Conservation (phyloP, 2,113 vertebrate genomes). For the Tyrannus savana region DNA sequence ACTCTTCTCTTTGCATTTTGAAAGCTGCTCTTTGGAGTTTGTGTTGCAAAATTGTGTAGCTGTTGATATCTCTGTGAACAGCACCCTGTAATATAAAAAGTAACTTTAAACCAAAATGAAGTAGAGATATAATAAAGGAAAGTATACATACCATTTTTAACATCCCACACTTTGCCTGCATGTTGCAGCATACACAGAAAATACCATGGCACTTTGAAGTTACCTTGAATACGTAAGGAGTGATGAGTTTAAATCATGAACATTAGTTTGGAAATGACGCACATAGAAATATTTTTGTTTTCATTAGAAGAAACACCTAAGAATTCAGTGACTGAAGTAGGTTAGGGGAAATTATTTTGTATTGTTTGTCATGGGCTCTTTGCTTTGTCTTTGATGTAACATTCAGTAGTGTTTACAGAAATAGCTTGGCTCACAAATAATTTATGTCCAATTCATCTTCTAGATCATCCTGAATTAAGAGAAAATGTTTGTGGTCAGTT, state of each 20-base stretch:
- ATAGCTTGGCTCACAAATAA: conserved; percentile 44
- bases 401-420: conserved; percentile 41
- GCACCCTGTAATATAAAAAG: not conserved
- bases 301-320: not conserved
- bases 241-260: not conserved
- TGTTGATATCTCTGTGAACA: not conserved
- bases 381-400: conserved; percentile 53
- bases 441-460: conserved; percentile 26
- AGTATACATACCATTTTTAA: not conserved
- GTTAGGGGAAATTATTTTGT: not conserved
- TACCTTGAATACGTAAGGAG: not conserved
- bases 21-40: not conserved
- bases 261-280: not conserved
- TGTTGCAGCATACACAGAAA: not conserved
- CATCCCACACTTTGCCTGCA: not conserved
- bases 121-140: not conserved
- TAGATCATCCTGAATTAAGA: not conserved
- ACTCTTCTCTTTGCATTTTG: not conserved
- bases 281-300: conserved; percentile 19
- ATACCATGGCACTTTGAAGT: not conserved
- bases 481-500: not conserved
- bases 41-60: not conserved
- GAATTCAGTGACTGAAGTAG: conserved; percentile 42
- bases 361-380: conserved; percentile 9
- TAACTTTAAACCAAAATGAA: not conserved